Evolutionary conservation across 1,140 invertebrate genomes (phyloP).

Genomic region (Drosophila repleta): DNA sequence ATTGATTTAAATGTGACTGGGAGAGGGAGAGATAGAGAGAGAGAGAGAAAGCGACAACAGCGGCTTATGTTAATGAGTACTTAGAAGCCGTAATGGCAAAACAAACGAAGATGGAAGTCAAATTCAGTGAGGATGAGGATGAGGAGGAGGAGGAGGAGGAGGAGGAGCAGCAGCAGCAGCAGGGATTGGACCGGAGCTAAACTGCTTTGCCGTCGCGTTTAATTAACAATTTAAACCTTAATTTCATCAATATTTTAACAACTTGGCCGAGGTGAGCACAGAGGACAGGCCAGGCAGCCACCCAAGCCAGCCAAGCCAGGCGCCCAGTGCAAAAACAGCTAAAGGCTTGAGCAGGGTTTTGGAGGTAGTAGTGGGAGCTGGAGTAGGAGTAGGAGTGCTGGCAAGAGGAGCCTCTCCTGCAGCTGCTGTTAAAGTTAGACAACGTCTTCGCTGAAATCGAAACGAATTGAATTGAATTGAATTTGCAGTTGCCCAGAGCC

Average conservation of each 20-base stretch:
- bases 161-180: not conserved
- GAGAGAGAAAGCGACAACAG: slow-evolving; percentile 44
- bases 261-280: slow-evolving; percentile 15
- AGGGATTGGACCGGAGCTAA: not conserved
- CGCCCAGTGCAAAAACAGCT: not conserved
- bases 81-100: slow-evolving; percentile 72
- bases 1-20: slow-evolving; percentile 74
- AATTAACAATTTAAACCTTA: slow-evolving; percentile 77
- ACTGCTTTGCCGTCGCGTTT: slow-evolving; percentile 49
- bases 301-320: not conserved
- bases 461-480: slow-evolving; percentile 9
- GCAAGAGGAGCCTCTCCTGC: not conserved
- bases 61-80: slow-evolving; percentile 80
- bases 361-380: not conserved
- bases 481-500: slow-evolving; percentile 9
- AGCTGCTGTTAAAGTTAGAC: slow-evolving; percentile 5
- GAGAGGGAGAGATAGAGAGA: slow-evolving; percentile 23
- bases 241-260: slow-evolving; percentile 67
- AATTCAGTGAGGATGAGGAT: not conserved
- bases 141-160: not conserved
- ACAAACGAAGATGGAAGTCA: slow-evolving; percentile 24
- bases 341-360: not conserved
- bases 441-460: not conserved
- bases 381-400: not conserved
- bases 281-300: not conserved